phyloP scores from a whole-genome alignment of 2,113 vertebrate genomes.

The Stercorarius parasiticus region DNA sequence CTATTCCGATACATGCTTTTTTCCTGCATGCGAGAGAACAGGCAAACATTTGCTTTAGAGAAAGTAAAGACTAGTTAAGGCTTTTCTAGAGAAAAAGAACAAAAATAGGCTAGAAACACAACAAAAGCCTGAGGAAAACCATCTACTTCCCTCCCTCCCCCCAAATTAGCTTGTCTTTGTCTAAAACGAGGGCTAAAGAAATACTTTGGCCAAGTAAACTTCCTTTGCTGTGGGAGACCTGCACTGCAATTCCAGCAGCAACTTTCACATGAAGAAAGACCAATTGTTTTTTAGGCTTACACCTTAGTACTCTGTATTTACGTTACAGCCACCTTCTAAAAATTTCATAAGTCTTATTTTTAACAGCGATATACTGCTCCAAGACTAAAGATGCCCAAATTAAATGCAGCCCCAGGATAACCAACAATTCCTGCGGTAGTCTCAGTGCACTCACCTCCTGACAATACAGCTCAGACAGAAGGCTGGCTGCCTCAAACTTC shows the following conservation, averaged over 20 bases:
- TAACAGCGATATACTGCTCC: accelerated
- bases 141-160: not conserved
- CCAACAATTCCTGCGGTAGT: accelerated
- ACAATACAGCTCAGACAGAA: constrained; percentile 95
- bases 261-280: not conserved
- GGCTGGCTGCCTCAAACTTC: constrained; percentile 98
- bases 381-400: accelerated
- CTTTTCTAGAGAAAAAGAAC: not conserved
- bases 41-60: not conserved
- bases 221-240: accelerated
- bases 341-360: accelerated
- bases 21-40: accelerated
- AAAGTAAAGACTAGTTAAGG: not conserved
- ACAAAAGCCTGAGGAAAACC: not conserved
- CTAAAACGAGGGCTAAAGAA: accelerated
- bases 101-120: not conserved
- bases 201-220: not conserved
- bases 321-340: too few species aligned
- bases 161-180: not conserved
- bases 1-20: accelerated
- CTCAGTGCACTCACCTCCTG: constrained; percentile 86
- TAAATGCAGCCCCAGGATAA: not conserved
- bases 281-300: accelerated
- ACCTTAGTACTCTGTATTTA: accelerated
- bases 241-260: accelerated